Base-by-base conservation (phyloP, 1,140 invertebrate genomes). In the Calycopis cecrops region DNA sequence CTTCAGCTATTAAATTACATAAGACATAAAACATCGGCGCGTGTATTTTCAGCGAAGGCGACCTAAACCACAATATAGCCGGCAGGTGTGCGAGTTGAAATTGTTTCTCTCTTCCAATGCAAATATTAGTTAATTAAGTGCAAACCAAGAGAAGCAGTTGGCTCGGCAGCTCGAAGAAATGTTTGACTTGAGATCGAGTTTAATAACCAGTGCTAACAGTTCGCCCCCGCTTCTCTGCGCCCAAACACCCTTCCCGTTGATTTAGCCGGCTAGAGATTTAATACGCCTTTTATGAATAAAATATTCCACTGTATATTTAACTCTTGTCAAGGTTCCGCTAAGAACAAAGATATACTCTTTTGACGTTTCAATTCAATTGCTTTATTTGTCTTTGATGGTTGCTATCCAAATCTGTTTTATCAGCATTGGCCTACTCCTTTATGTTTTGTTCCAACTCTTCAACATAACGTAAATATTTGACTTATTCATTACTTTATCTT, bases 101-200 rank as follows among this genome's bases (percentile, higher is more conserved):
- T 78, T 76, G 76, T 80, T 79, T 74, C 77, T 55, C 55, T 56
- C 57, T 60, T 66, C 69, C 71, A 79, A 77, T 71, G 81, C 81
- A 81, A 81, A 81, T 85, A 85, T 83, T 80, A 79, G 73, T 81
- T 81, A 85, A 85, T 85, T 85, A 85, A 83, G 69, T 79, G 78
- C 71, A 83, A 81, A 81, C 78, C 67, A 49, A 59, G 66, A 44
- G 62, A 55, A 61, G 61, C 67, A 62, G 66, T 69, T 66, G 65
- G 59, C 67, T 37, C 50, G 55, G 37, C 48, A 54, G 37, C 60
- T 54, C 48, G 52, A 62, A 28, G 55, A 57, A 62, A 60, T 81
- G 73, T 80, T 81, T 79, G 70, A 81, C 71, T 84, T 74, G 65
- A 65, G 66, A 73, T 69, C 52, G 52, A 67, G 66, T 70, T 69